Conservation (phyloP, 2,888 invertebrate species). For the Sphinx pinastri region DNA sequence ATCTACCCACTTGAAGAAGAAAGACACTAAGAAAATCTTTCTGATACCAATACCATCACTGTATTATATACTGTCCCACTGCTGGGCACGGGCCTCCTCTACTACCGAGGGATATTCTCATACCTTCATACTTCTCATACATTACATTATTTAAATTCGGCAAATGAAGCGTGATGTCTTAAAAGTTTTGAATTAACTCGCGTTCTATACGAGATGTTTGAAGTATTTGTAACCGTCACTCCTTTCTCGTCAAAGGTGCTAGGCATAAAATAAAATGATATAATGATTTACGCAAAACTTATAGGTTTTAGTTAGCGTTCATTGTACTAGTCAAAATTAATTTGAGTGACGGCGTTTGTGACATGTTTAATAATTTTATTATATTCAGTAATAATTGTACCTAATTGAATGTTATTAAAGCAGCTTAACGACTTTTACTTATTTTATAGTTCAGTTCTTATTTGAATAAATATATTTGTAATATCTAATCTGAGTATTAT, state of each 20-base stretch:
- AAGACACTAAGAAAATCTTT: neutral
- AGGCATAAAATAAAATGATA: constrained; percentile 40
- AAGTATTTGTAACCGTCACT: constrained; percentile 35
- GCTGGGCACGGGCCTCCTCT: too few relatives aligned
- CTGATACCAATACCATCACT: neutral
- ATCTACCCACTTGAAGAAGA: too few relatives aligned
- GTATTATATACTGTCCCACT: too few relatives aligned
- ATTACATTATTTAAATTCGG: neutral
- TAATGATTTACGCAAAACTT: constrained; percentile 31
- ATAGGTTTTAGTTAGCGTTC: constrained; percentile 52
- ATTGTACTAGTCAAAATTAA: constrained; percentile 79
- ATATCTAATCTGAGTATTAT: constrained; percentile 64
- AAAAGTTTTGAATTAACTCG: neutral
- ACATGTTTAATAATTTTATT: constrained; percentile 49
- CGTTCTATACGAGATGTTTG: constrained; percentile 2
- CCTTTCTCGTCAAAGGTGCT: constrained; percentile 65
- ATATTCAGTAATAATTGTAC: constrained; percentile 51
- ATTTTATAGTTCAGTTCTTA: constrained; percentile 76
- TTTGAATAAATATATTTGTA: constrained; percentile 82
- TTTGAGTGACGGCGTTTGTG: constrained; percentile 59
- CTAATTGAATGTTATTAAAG: constrained; percentile 60
- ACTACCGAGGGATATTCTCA: too few relatives aligned
- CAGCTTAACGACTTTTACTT: constrained; percentile 74
- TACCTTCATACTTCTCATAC: too few relatives aligned
- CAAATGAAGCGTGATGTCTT: neutral